Conservation (phyloP, 2,888 invertebrate species). For the Ornithoptera alexandrae region DNA sequence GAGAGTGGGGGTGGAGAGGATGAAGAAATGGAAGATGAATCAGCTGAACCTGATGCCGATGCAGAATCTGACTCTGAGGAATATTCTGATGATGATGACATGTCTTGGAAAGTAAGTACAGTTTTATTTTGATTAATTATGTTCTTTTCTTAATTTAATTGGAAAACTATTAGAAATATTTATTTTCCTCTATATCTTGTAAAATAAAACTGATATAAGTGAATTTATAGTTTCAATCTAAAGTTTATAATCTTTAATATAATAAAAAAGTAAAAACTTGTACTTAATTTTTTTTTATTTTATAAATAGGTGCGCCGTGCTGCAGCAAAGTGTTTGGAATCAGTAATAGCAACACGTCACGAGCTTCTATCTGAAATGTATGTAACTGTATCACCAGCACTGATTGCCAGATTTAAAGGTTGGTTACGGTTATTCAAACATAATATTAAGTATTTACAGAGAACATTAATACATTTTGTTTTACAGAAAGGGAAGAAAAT, state of each 20-base stretch:
- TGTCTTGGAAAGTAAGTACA: slow-evolving; percentile 94
- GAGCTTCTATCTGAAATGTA: slow-evolving; percentile 95
- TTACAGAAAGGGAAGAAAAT: slow-evolving; percentile 96
- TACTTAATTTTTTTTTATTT: not conserved
- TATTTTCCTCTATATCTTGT: too few relatives aligned
- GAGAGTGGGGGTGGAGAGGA: slow-evolving; percentile 84
- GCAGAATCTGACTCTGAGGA: slow-evolving; percentile 93
- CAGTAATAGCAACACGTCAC: slow-evolving; percentile 94
- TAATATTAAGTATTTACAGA: not conserved
- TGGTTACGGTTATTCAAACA: not conserved
- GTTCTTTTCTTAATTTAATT: not conserved
- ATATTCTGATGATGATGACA: slow-evolving; percentile 99
- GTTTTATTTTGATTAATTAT: not conserved
- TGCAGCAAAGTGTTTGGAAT: slow-evolving; percentile 98
- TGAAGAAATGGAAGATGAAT: slow-evolving; percentile 87
- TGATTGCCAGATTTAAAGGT: slow-evolving; percentile 96
- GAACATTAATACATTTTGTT: slow-evolving; percentile 1
- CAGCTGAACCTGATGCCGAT: slow-evolving; percentile 83
- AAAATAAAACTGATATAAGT: too few relatives aligned
- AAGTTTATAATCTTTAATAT: not conserved
- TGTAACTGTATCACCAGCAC: slow-evolving; percentile 91
- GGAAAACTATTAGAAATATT: not conserved
- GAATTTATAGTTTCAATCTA: too few relatives aligned
- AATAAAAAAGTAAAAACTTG: not conserved
- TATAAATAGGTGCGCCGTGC: slow-evolving; percentile 87